Base-by-base conservation (phyloP, 2,888 invertebrate species). In the Conistra vaccinii region DNA sequence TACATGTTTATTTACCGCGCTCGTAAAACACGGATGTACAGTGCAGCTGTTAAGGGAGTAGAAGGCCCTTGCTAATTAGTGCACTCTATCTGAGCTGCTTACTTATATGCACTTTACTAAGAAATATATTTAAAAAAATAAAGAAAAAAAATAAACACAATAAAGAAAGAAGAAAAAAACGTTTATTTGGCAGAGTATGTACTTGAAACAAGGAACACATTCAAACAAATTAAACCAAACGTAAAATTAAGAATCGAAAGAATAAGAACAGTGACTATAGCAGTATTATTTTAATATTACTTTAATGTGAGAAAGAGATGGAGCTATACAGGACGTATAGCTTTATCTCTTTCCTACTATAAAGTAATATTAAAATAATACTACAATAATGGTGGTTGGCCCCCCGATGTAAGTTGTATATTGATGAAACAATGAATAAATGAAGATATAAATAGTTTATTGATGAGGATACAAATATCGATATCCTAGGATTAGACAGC, bases 1-100 rank as follows among this genome's bases (percentile, higher is more conserved):
- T 60, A 51, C 23, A 65, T 51, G 45, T 78, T 68, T 42, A 75
- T 75, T 66, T 73, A 70, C 29, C 32, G 2, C 10, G 23, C 29
- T 76, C 69, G 67, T 79, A 58, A 76, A 80, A 48, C 66, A 66
- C 32, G 73, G 65, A 77, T 80, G 39, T 71, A 77, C 48, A 73
- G 62, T 51, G 55, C 63, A 74, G 61, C 63, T 69, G 73, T 69
- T 77, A 76, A 62, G 70, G 69, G 83, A 80, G 14, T 32, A 9
- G 51, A 35, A 53, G 29, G 26, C 65, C 39, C 58, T 73, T 17
- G 9, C 29, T 65, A 69, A 83, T 83, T 75, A 80, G 26, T 53
- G 20, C n/a, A 66, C 26, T 60, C 7, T 29, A 48, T 29, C 42
- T 39, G 29, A 29, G 26, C 23, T 57, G 32, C 17, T 42, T n/a